phyloP scores from a whole-genome alignment of 2,113 vertebrate species.

The Psittacus erithacus region DNA sequence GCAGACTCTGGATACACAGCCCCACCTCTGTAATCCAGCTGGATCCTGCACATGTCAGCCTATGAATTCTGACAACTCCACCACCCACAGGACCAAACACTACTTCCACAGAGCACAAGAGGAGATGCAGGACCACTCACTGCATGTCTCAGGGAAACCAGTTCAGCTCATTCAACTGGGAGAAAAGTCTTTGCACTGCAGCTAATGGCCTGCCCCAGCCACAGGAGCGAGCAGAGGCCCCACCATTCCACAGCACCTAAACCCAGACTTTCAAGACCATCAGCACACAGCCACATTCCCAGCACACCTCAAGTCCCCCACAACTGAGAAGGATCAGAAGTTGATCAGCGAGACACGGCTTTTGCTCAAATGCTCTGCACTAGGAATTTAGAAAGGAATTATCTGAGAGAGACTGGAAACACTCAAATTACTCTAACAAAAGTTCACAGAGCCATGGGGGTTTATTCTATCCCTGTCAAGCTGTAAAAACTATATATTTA shows the following conservation, averaged over 20 bases:
- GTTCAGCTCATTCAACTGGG: neutral
- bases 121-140: neutral
- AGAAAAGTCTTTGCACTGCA: neutral
- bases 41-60: neutral
- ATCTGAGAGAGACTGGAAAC: neutral
- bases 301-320: neutral
- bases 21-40: neutral
- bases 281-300: neutral
- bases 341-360: neutral
- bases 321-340: neutral
- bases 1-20: neutral
- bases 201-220: accelerated
- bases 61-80: neutral
- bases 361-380: neutral
- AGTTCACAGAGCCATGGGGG: neutral
- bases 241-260: neutral
- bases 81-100: neutral
- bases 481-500: neutral
- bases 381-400: neutral
- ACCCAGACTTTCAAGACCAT: neutral
- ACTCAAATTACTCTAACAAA: neutral
- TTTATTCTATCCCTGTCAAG: neutral
- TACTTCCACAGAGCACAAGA: neutral
- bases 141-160: neutral
- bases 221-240: neutral